Percentiles rank a stretch among this genome's conserved stretches.
Evolutionary conservation across 2,888 invertebrate genomes (phyloP).

Genomic region (Strigamia maritima): DNA sequence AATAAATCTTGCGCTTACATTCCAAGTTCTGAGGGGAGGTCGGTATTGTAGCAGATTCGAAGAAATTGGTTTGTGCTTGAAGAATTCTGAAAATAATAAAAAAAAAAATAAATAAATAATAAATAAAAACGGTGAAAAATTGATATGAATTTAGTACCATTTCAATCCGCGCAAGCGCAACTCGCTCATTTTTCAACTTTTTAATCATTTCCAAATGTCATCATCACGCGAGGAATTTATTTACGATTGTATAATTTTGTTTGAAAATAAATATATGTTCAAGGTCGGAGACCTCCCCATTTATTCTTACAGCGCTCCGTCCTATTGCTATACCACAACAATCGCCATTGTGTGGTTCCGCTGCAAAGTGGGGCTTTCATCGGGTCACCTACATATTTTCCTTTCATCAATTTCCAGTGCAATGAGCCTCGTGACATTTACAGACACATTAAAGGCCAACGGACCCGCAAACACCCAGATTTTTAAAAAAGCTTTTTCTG

Average conservation of each 20-base stretch:
- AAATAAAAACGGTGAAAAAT: too few relatives aligned
- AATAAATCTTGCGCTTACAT: slow-evolving; percentile 25
- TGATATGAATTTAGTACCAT: too few relatives aligned
- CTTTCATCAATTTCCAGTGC: slow-evolving; percentile 24
- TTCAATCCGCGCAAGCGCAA: too few relatives aligned
- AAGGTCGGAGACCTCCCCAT: slow-evolving; percentile 9
- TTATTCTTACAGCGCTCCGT: not conserved
- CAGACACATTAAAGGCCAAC: not conserved
- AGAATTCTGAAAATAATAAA: not conserved
- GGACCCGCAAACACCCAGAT: not conserved
- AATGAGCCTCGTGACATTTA: slow-evolving; percentile 22
- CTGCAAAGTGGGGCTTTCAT: not conserved
- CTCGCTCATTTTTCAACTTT: too few relatives aligned
- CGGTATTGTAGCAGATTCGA: not conserved
- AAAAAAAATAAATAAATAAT: not conserved
- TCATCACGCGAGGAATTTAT: not conserved
- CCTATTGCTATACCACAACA: not conserved
- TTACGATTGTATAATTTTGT: not conserved
- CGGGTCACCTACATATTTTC: slow-evolving; percentile 31
- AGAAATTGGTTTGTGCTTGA: not conserved
- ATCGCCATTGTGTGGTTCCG: not conserved
- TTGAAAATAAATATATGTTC: not conserved
- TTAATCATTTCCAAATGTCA: not conserved
- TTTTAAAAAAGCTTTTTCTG: too few relatives aligned
- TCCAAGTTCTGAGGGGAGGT: slow-evolving; percentile 29